Percentiles rank a stretch among this genome's conserved stretches.
phyloP scores from a whole-genome alignment of 2,113 vertebrate species.

The Mustela nigripes region DNA sequence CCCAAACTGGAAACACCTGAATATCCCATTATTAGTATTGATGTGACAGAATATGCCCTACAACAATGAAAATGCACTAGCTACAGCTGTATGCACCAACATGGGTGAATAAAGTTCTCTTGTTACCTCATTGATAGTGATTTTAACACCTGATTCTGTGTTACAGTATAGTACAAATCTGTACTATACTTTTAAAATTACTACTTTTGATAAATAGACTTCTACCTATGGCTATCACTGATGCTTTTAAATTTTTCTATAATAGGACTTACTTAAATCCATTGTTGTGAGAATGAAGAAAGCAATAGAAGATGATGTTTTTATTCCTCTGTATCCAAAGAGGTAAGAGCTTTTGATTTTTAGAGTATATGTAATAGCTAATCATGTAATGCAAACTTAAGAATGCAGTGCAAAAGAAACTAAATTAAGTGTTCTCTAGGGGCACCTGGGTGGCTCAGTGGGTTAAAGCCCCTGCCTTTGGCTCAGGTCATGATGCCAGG shows the following conservation, averaged over 20 bases:
- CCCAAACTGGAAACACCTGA: not conserved
- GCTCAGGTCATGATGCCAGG: too few species aligned
- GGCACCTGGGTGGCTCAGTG: too few species aligned
- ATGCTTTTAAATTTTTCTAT: constrained; percentile 61
- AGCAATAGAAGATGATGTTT: constrained; percentile 95
- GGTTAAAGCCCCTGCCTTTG: too few species aligned
- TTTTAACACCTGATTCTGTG: not conserved
- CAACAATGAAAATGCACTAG: not conserved
- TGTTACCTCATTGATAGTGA: not conserved
- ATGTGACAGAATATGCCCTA: not conserved
- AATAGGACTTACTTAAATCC: constrained; percentile 89
- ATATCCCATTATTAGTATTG: not conserved
- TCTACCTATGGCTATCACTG: constrained; percentile 3
- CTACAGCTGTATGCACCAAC: not conserved
- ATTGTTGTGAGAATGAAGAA: constrained; percentile 90
- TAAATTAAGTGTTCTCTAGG: not conserved
- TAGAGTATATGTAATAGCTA: not conserved
- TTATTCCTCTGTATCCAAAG: constrained; percentile 94
- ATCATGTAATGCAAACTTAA: not conserved
- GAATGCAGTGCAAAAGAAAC: not conserved
- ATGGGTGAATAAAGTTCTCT: not conserved
- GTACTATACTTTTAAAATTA: constrained; percentile 16
- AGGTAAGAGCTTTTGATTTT: constrained; percentile 78
- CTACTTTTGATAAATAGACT: constrained; percentile 10
- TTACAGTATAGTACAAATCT: not conserved